A percentile compares a stretch with the other conserved stretches of the same genome.
phyloP scores from a whole-genome alignment of 2,113 vertebrate genomes.

The Platycercus adscitus region DNA sequence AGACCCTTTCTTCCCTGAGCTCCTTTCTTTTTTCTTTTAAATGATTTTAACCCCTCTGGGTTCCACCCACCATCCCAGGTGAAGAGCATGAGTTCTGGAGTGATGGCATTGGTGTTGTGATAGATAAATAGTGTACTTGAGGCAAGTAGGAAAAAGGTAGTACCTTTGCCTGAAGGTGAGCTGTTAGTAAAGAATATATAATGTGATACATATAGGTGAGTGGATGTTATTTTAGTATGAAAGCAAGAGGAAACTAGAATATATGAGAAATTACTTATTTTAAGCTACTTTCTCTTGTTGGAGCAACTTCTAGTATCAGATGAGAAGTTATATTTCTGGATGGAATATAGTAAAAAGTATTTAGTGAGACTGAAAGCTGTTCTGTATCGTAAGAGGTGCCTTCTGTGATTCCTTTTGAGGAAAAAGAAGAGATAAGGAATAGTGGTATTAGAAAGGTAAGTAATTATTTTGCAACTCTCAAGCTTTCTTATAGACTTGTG shows the following conservation, averaged over 20 bases:
- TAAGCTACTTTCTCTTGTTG: neutral
- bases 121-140: neutral
- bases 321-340: neutral
- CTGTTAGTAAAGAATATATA: neutral
- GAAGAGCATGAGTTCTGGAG: neutral
- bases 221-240: neutral
- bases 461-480: neutral
- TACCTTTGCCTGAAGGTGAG: accelerated
- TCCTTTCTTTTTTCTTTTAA: neutral
- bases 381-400: neutral
- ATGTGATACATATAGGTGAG: accelerated
- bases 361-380: neutral
- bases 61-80: neutral
- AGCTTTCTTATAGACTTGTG: neutral
- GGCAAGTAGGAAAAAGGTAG: accelerated
- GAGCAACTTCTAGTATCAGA: neutral
- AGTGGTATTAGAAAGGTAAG: neutral
- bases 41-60: neutral
- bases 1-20: accelerated
- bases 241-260: accelerated
- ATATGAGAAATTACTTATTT: neutral
- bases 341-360: accelerated
- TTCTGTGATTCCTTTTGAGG: neutral
- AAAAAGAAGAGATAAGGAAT: neutral
- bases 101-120: accelerated